Conservation (phyloP, 2,888 invertebrate genomes). For the Cacoxenus indagator region DNA sequence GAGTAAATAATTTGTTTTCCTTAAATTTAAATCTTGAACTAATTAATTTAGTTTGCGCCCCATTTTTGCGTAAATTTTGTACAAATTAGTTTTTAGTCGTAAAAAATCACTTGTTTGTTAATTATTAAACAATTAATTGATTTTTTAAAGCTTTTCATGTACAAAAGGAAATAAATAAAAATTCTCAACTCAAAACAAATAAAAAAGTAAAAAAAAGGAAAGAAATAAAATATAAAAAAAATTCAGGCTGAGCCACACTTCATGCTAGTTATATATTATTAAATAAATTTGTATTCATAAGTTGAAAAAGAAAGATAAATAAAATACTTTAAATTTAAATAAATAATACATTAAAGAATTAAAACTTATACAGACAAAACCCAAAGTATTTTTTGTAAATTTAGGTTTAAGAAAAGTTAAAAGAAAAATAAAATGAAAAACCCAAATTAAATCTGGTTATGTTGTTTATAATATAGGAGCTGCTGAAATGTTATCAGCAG, state of each 20-base stretch:
- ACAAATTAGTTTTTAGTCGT: constrained; percentile 1
- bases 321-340: constrained; percentile 4
- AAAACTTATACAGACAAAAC: constrained; percentile 20
- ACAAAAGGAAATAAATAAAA: constrained; percentile 15
- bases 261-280: constrained; percentile 3
- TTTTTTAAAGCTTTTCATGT: background rate
- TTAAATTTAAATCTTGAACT: background rate
- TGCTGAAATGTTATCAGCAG: too few relatives aligned
- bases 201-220: too few relatives aligned
- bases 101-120: constrained; percentile 6
- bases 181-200: constrained; percentile 53
- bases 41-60: background rate
- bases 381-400: constrained; percentile 3
- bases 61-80: constrained; percentile 30
- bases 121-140: constrained; percentile 6
- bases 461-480: background rate
- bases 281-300: constrained; percentile 10
- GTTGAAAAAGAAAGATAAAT: constrained; percentile 12
- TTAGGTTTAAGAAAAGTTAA: constrained; percentile 13
- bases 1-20: background rate
- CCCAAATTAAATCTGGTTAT: background rate
- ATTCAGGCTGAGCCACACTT: constrained; percentile 55
- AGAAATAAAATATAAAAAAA: background rate
- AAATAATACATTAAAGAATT: constrained; percentile 29
- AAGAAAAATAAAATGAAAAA: constrained; percentile 13